Base-by-base conservation (phyloP, 2,888 invertebrate species). In the Polyommatus icarus region DNA sequence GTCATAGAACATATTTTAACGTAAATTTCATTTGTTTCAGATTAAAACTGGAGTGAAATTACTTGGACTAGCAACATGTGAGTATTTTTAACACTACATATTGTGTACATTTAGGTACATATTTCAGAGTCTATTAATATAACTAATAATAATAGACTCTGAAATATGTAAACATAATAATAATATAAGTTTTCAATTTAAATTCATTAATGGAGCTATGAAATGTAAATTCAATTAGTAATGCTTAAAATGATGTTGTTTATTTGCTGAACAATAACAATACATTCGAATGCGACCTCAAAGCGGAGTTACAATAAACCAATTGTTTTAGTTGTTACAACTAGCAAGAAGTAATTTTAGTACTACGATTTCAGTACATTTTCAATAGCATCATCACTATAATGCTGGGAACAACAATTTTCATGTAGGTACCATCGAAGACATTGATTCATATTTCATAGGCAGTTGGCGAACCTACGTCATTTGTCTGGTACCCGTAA, bases 191-290 rank as follows among this genome's bases (percentile, higher is more conserved):
- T 46, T 10, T 46, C 10, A 8, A 54, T 15, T 15, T 50, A 18
- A 54, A 18, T 5, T 54, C 4, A 54, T 18, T 18, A 18, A 1
- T 15, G 18, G 18, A 18, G 54, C 50, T 18, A 18, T 54, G 18
- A 54, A 18, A 18, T 18, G 54, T 50, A 6, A 54, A 54, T 54
- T 54, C 18, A 54, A 54, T 54, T 54, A 18, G 54, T 18, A 18
- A 18, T 54, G 1, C 18, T 18, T 54, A 61, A 61, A 61, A 61
- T 20, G 1, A 24, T 20, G 20, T 61, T 46, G 20, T 10, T 20
- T 20, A 61, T 20, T 61, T 61, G 10, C 59, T 61, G 20, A 61
- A 61, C 59, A 61, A 24, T 61, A 61, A 61, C 59, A 61, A 61
- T 61, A 10, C 59, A 24, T 61, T 54, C 54, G 18, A 54, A 54